A percentile compares a stretch with the other conserved stretches of the same genome.
Conservation (phyloP, 2,888 invertebrate species). For the Yponomeuta cagnagella region DNA sequence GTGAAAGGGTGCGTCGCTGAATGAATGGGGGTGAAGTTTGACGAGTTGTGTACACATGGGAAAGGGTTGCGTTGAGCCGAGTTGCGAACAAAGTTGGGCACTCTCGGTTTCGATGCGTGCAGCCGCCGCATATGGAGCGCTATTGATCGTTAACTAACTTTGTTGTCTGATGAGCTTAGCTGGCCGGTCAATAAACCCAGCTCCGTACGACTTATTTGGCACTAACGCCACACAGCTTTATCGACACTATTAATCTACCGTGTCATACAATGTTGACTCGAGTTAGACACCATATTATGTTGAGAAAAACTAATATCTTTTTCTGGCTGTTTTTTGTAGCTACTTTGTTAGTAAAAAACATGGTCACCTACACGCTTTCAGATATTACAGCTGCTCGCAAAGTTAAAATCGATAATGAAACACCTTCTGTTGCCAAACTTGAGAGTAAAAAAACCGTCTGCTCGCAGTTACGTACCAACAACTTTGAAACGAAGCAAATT, state of each 20-base stretch:
- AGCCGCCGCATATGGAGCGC: slow-evolving; percentile 55
- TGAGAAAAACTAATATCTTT: background rate
- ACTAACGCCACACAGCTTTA: background rate
- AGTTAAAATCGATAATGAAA: slow-evolving; percentile 15
- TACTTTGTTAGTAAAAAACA: background rate
- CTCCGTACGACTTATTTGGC: slow-evolving; percentile 22
- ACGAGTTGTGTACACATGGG: slow-evolving; percentile 60
- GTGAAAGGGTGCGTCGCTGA: slow-evolving; percentile 54
- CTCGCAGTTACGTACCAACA: slow-evolving; percentile 29
- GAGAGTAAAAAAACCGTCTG: slow-evolving; percentile 19
- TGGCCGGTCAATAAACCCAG: slow-evolving; percentile 37
- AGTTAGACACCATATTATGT: background rate
- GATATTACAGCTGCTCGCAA: slow-evolving; percentile 4
- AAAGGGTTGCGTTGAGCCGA: slow-evolving; percentile 57
- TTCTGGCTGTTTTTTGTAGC: background rate
- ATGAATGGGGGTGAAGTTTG: slow-evolving; percentile 63
- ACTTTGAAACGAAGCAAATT: slow-evolving; percentile 33
- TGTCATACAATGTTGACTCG: slow-evolving; percentile 1
- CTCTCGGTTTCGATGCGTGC: slow-evolving; percentile 68
- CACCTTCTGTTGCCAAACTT: slow-evolving; percentile 39
- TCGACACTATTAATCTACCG: background rate
- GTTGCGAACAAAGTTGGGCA: slow-evolving; percentile 48
- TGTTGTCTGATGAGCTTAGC: slow-evolving; percentile 39
- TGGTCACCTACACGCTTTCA: slow-evolving; percentile 7
- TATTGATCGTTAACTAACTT: slow-evolving; percentile 54